Percentiles rank a stretch among this genome's conserved stretches.
Conservation (phyloP, 2,113 vertebrate genomes). For the Empidonax traillii region DNA sequence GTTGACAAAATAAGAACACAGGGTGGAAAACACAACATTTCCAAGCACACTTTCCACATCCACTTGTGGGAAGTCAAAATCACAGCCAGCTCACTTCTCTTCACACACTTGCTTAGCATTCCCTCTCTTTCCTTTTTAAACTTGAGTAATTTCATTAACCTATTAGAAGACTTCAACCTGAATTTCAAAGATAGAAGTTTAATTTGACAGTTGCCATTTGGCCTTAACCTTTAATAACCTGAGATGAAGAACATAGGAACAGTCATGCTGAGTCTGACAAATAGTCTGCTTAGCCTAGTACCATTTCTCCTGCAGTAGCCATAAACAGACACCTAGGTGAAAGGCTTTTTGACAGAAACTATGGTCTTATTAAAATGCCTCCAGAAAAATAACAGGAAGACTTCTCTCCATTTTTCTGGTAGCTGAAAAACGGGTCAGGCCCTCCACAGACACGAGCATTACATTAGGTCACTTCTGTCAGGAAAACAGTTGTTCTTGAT, state of each 20-base stretch:
- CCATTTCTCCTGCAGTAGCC: not conserved
- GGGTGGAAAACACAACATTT: not conserved
- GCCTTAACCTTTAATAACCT: not conserved
- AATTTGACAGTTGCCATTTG: not conserved
- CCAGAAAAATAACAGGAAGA: not conserved
- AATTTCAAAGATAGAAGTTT: not conserved
- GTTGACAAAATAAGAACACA: not conserved
- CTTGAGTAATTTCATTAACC: not conserved
- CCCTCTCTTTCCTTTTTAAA: not conserved
- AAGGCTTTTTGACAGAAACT: not conserved
- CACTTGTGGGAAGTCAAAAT: not conserved
- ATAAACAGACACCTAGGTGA: not conserved
- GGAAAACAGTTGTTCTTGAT: not conserved
- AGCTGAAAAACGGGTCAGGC: not conserved
- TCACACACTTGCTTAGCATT: not conserved
- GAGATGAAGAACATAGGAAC: not conserved
- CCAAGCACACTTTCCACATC: not conserved
- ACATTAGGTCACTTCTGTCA: not conserved
- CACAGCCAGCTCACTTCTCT: not conserved
- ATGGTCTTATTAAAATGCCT: not conserved
- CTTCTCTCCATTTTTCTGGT: not conserved
- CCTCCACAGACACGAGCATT: not conserved
- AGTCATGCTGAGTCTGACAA: not conserved
- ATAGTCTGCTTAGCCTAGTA: not conserved
- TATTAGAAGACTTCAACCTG: not conserved